Base-by-base conservation (phyloP, 2,888 invertebrate species). In the Seladonia tumulorum region DNA sequence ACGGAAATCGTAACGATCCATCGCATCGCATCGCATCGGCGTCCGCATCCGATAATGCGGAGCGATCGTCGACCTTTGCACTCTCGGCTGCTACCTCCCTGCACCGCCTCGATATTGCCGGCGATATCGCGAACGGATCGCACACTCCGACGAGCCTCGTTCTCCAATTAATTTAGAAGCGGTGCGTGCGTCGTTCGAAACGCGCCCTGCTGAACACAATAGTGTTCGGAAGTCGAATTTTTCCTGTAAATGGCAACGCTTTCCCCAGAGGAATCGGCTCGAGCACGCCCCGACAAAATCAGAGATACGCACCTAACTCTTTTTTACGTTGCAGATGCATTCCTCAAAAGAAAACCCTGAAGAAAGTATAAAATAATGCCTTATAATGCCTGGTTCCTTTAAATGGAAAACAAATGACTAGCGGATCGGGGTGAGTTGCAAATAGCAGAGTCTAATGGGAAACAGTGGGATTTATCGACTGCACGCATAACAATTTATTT, bases 31-130 rank as follows among this genome's bases (percentile, higher is more conserved):
- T 49, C 49, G 49, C 49, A 49, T 22, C 68, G 57, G 78, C 45
- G 42, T 47, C 22, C 39, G 57, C 47, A 53, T 74, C 66, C 68
- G 49, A 66, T 57, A 35, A 57, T 53, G 76, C 77, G 57, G 57
- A 80, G 70, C 79, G 76, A 89, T 71, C 78, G 74, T 74, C 85
- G 82, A 87, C 80, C 87, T 87, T 89, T 89, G 82, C 63, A 85
- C 53, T 53, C 89, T 87, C 72, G 42, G 79, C 73, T 83, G 81
- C 79, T 35, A 35, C 45, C 81, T 60, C 60, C 14, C 14, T 25
- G 80, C 79, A 74, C 42, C 42, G 68, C 71, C 79, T 72, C 71
- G 77, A 79, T 86, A 87, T 47, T 81, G 76, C n/a, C 60, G 63
- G 71, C 60, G 86, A 74, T 88, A 81, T 86, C 77, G 63, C 42